Base-by-base conservation (phyloP, 2,888 invertebrate species). In the Slavum lentiscoides region DNA sequence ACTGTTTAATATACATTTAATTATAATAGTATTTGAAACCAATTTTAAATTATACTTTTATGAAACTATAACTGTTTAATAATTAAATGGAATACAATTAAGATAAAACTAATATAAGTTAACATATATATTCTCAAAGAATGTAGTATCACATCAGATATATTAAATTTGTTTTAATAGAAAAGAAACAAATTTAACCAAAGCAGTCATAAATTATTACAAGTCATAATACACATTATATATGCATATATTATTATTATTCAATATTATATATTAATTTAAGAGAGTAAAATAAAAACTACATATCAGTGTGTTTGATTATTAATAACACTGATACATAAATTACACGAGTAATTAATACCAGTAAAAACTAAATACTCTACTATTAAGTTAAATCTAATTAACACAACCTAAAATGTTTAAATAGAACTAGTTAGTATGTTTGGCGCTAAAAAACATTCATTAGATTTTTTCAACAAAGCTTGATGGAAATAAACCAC, bases 401-500 rank as follows among this genome's bases (percentile, higher is more conserved):
- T 66, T 74, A 68, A 68, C 23, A 0, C 9, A 49, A 58, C 43
- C 58, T 68, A 68, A 23, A 43, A 21, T n/a, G 23, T n/a, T 23
- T 59, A 30, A 68, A 68, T 19, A 58, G 15, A 68, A 67, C 39
- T 66, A 67, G 11, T 39, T 66, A 66, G 0, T 58, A 58, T 66
- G n/a, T 43, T 43, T 76, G 30, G 59, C n/a, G 39, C 0, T 43
- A 2, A 43, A n/a, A 74, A 61, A 61, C 69, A 11, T 9, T 43
- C 11, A 62, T 80, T 80, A 80, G 15, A 80, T 72, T 84, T 91
- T 91, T 86, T 94, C 94, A 19, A 96, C 97, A 88, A 97, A 97
- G 86, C 95, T 96, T 73, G 96, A 95, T 2, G 97, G 97, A 88
- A 97, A 97, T 66, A 97, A 89, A n/a, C 97, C 97, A 7, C 94